Conservation (phyloP, 2,113 vertebrate species). For the Corvus moneduloides region DNA sequence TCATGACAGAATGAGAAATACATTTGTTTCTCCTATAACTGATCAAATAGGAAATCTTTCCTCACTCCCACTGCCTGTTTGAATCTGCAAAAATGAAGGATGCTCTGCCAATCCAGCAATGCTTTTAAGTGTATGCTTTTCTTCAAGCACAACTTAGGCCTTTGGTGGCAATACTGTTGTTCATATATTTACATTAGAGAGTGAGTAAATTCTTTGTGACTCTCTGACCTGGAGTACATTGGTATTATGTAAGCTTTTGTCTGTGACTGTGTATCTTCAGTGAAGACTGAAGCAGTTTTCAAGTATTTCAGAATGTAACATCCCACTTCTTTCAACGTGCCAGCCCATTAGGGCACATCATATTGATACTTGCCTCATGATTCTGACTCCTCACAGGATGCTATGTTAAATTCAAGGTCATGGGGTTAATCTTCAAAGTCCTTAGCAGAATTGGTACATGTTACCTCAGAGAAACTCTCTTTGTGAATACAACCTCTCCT, state of each 20-base stretch:
- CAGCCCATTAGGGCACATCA: neutral
- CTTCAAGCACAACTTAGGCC: neutral
- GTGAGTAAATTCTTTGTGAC: neutral
- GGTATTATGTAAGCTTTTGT: neutral
- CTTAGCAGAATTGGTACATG: constrained; percentile 43
- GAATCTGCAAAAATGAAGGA: neutral
- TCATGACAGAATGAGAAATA: neutral
- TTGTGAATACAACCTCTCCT: constrained; percentile 47
- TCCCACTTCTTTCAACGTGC: neutral
- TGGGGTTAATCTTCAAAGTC: constrained; percentile 60
- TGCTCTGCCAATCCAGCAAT: neutral
- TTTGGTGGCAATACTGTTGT: neutral
- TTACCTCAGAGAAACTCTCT: constrained; percentile 49
- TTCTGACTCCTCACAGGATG: constrained; percentile 16
- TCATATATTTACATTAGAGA: neutral
- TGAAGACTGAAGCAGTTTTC: neutral
- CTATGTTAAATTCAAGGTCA: constrained; percentile 42
- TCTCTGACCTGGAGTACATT: neutral
- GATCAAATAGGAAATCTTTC: neutral
- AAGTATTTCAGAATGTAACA: neutral
- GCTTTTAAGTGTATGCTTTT: neutral
- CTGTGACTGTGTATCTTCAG: neutral
- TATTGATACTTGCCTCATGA: neutral
- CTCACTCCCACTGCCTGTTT: neutral
- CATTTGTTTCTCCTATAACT: neutral